Base-by-base conservation (phyloP, 2,113 vertebrate species). In the Ophiodon elongatus region DNA sequence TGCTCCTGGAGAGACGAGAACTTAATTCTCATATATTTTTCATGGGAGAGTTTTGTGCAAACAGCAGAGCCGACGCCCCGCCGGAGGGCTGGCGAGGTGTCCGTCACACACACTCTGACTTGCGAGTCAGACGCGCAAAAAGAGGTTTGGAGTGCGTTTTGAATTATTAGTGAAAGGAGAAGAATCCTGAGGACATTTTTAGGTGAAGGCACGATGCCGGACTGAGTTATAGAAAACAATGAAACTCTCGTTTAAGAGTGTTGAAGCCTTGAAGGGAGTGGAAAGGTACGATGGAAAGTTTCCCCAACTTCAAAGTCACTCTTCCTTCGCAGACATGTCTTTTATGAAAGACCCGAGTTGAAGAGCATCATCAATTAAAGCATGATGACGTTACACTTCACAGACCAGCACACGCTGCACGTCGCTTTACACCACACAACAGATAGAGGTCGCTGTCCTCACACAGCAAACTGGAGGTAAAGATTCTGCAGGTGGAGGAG, bases 21-120 rank as follows among this genome's bases (percentile, higher is more conserved):
- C 84, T 81, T 84, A 76, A 79, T 72, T 80, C 80, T 89, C 72
- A 74, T 88, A 65, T 67, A 75, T 79, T 83, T 88, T 89, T 85
- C 56, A 73, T 80, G 45, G 45, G 72, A 69, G 63, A 19, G 25
- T 82, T 57, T 76, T 79, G 57, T 41, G 77, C 82, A 85, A 80
- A 87, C 83, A 83, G 83, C 73, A 60, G 59, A 57, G 84, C 5
- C 41, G 39, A n/a, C 62, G n/a, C 19, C 19, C 72, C 33, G 27
- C 35, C 1, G 43, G n/a, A 9, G 41, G 25, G 0, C 6, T 6
- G 63, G n/a, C 37, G 80, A 62, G 33, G 33, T 65, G 83, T 80
- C 25, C 37, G 1, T 73, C 75, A 10, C 72, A 54, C 47, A n/a
- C n/a, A n/a, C n/a, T n/a, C n/a, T n/a, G n/a, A n/a, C n/a, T n/a